phyloP scores from a whole-genome alignment of 2,888 invertebrate species.

The Xiphydria camelus region DNA sequence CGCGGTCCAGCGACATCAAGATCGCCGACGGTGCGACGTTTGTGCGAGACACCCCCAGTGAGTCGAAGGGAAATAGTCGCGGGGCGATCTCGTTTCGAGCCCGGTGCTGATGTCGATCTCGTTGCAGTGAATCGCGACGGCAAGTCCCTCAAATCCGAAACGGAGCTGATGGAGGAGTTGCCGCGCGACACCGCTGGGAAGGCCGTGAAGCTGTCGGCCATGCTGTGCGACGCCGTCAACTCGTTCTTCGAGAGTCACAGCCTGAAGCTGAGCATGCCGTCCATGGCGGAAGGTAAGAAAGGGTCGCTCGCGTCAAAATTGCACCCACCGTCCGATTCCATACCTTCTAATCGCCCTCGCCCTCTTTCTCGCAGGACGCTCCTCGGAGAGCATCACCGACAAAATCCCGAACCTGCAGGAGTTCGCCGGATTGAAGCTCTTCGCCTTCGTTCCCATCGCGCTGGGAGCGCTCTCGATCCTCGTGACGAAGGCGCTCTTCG shows the following conservation, averaged over 20 bases:
- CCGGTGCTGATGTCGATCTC: neutral
- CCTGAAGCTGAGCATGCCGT: conserved; percentile 73
- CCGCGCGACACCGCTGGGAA: conserved; percentile 62
- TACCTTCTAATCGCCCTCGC: conserved; percentile 7
- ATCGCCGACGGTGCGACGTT: conserved; percentile 65
- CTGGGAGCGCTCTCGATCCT: conserved; percentile 74
- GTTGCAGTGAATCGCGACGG: conserved; percentile 47
- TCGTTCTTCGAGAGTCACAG: conserved; percentile 66
- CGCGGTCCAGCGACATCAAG: conserved; percentile 63
- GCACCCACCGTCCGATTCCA: conserved; percentile 5
- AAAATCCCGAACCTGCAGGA: too few species aligned
- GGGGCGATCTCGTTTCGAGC: neutral
- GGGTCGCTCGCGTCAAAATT: too few species aligned
- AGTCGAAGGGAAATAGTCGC: too few species aligned
- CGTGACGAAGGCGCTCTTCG: conserved; percentile 75
- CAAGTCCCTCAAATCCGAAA: conserved; percentile 50
- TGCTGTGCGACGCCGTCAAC: conserved; percentile 63
- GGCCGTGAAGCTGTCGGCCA: conserved; percentile 61
- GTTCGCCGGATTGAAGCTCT: conserved; percentile 73
- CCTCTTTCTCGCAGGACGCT: conserved; percentile 68
- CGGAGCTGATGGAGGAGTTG: conserved; percentile 61
- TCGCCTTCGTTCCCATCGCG: conserved; percentile 71
- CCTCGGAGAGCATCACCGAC: too few species aligned
- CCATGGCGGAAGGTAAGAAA: conserved; percentile 78
- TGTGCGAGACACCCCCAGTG: conserved; percentile 52